phyloP scores from a whole-genome alignment of 2,888 invertebrate species.

The Hydriomena furcata region DNA sequence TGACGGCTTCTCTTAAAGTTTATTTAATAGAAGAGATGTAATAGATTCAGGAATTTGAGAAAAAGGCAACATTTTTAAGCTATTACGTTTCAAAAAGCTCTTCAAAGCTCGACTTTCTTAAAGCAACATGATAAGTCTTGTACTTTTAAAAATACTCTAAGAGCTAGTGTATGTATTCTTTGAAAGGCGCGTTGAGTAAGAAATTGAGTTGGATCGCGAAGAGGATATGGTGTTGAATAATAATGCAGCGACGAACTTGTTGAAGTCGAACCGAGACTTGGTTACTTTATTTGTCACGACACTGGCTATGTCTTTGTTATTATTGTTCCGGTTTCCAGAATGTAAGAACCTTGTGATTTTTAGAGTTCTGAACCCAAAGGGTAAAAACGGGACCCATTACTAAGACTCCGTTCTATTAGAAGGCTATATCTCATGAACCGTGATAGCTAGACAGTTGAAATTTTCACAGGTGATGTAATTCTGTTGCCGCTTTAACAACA shows the following conservation, averaged over 20 bases:
- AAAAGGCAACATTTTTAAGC: background rate
- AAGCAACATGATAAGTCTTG: background rate
- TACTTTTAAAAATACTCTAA: background rate
- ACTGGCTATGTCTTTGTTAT: too few relatives aligned
- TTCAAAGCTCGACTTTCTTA: background rate
- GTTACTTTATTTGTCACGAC: background rate
- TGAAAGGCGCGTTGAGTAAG: background rate
- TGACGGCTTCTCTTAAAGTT: too few relatives aligned
- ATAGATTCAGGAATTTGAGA: too few relatives aligned
- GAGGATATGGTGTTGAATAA: background rate
- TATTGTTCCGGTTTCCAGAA: too few relatives aligned
- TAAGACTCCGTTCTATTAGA: too few relatives aligned
- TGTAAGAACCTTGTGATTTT: too few relatives aligned
- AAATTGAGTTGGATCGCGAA: background rate
- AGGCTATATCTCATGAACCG: too few relatives aligned
- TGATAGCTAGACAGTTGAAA: too few relatives aligned
- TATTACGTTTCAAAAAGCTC: background rate
- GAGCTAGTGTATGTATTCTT: background rate
- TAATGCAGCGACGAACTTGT: constrained; percentile 1
- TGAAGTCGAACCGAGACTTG: background rate
- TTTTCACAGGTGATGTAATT: too few relatives aligned
- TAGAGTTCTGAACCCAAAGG: too few relatives aligned
- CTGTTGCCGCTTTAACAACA: too few relatives aligned
- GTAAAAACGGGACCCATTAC: too few relatives aligned
- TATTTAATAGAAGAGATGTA: background rate